Percentiles rank a stretch among this genome's conserved stretches.
These are phyloP conservation scores for Cephonodes hylas DNA, from an alignment of 2,888 invertebrate species.

Conservation along the genomic window DNA sequence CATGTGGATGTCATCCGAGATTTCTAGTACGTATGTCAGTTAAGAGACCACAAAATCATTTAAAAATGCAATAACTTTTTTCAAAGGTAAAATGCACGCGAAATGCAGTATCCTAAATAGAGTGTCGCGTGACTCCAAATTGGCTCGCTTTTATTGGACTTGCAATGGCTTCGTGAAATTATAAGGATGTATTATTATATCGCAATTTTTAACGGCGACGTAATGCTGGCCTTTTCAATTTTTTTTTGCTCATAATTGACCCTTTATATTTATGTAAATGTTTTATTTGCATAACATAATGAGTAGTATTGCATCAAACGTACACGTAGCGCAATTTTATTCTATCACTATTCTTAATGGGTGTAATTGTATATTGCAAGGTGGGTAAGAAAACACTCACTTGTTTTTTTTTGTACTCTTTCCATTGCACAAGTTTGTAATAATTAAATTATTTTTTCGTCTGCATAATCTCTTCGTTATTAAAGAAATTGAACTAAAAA, in stretches of 20 bases:
- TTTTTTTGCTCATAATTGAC: not conserved
- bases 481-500: too few species aligned
- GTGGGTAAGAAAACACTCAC: too few species aligned
- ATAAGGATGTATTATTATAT: slow-evolving; percentile 28
- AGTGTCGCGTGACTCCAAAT: slow-evolving; percentile 66
- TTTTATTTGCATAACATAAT: not conserved
- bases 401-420: too few species aligned
- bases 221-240: not conserved
- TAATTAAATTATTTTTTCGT: too few species aligned
- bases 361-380: not conserved
- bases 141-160: slow-evolving; percentile 48
- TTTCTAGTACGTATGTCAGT: not conserved
- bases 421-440: too few species aligned
- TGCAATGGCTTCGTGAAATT: slow-evolving; percentile 44
- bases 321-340: not conserved
- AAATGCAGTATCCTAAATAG: slow-evolving; percentile 61
- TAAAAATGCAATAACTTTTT: slow-evolving; percentile 44
- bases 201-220: slow-evolving; percentile 17
- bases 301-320: not conserved
- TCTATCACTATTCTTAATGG: not conserved
- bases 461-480: too few species aligned
- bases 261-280: not conserved
- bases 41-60: not conserved
- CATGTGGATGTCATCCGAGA: not conserved
- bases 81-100: slow-evolving; percentile 39